These are phyloP conservation scores for Orchestia grillus DNA, from an alignment of 1,140 invertebrate species.

Conservation along the genomic window DNA sequence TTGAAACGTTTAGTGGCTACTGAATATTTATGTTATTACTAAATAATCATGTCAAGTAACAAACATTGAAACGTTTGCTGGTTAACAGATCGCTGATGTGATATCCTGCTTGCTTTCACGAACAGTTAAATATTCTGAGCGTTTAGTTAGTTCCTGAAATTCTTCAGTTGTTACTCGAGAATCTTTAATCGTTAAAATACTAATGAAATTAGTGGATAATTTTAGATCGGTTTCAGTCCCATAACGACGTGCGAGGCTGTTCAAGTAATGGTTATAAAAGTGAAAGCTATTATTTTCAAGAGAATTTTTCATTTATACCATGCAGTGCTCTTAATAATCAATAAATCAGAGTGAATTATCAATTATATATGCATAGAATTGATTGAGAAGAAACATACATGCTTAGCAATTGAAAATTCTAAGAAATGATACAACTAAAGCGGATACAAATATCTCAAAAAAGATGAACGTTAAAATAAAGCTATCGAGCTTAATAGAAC, in stretches of 20 bases:
- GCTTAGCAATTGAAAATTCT: no score
- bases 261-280: not conserved
- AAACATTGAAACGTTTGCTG: not conserved
- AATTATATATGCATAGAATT: no score
- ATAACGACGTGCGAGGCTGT: not conserved
- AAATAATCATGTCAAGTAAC: not conserved
- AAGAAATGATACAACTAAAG: no score
- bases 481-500: no score
- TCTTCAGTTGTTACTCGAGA: not conserved
- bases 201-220: not conserved
- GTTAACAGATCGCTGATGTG: not conserved
- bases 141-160: not conserved
- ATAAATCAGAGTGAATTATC: no score
- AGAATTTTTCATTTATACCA: no score
- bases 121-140: not conserved
- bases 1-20: not conserved
- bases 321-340: no score
- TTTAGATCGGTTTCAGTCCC: not conserved
- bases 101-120: not conserved
- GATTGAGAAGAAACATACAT: no score
- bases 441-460: no score
- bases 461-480: no score
- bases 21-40: not conserved
- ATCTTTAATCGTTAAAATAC: not conserved
- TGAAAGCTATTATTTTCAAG: no score